Evolutionary conservation across 1,140 invertebrate genomes (phyloP).

Genomic region (Cepaea nemoralis): DNA sequence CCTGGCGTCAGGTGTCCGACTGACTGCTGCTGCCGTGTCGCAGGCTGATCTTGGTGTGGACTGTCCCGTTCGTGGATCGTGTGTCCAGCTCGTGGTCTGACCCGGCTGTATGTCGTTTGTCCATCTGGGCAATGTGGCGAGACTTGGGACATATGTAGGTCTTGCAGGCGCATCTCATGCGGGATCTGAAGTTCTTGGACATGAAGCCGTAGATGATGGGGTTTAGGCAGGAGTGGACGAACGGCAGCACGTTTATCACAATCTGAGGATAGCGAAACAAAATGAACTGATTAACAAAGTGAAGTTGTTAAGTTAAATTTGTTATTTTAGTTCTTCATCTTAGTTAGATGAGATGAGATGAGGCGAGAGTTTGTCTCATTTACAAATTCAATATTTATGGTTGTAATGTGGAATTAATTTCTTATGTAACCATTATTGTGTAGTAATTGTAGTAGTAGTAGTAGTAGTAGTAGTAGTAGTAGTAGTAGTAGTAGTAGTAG

Average conservation of each 20-base stretch:
- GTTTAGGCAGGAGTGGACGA: constrained; percentile 71
- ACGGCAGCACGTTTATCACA: constrained; percentile 56
- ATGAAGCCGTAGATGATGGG: constrained; percentile 75
- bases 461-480: too few species aligned
- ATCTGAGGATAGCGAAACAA: constrained; percentile 50
- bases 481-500: too few species aligned
- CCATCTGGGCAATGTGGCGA: constrained; percentile 9
- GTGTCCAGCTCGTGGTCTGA: constrained; percentile 50
- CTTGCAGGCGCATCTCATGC: constrained; percentile 64
- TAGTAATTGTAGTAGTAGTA: too few species aligned
- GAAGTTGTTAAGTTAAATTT: too few species aligned
- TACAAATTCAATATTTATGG: too few species aligned
- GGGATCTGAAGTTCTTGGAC: constrained; percentile 73
- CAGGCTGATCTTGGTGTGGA: constrained; percentile 48
- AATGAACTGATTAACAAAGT: too few species aligned
- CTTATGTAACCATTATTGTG: too few species aligned
- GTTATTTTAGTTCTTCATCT: too few species aligned
- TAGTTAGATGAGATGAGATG: too few species aligned
- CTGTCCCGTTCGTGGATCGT: constrained; percentile 43
- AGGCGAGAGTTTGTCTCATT: too few species aligned
- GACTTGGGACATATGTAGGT: constrained; percentile 43
- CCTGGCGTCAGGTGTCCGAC: constrained; percentile 43
- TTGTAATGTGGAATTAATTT: too few species aligned
- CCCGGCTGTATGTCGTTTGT: constrained; percentile 14
- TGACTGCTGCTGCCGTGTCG: constrained; percentile 40